Conservation (phyloP, 2,888 invertebrate species). For the Shargacucullia verbasci region DNA sequence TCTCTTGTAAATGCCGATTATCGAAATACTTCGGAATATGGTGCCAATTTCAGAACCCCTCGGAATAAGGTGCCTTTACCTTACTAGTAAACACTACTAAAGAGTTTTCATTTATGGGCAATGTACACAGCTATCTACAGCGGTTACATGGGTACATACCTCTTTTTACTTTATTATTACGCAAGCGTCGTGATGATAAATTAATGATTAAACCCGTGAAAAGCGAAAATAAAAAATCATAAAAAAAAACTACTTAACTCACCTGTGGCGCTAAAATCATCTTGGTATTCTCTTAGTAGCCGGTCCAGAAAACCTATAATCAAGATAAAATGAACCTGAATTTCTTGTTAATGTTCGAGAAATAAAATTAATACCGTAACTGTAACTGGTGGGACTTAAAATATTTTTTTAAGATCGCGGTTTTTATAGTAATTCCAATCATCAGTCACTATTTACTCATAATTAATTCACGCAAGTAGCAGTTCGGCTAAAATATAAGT, state of each 20-base stretch:
- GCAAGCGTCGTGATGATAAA: no score
- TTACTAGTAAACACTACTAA: no score
- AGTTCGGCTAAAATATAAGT: not conserved
- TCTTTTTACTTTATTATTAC: no score
- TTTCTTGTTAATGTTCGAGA: no score
- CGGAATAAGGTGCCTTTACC: no score
- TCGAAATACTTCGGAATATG: no score
- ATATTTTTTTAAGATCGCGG: not conserved
- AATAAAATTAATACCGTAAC: not conserved
- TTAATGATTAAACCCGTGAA: no score
- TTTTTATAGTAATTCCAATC: constrained; percentile 17
- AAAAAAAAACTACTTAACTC: constrained; percentile 7
- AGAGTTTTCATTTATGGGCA: no score
- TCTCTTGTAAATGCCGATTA: no score
- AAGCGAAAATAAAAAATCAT: not conserved
- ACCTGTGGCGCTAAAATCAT: constrained; percentile 36
- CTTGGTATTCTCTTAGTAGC: constrained; percentile 4
- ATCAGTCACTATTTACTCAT: not conserved
- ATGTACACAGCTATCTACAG: no score
- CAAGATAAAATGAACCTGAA: not conserved
- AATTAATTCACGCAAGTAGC: not conserved
- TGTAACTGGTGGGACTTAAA: not conserved
- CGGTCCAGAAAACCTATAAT: constrained; percentile 24
- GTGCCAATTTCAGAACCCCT: no score
- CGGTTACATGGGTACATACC: no score